Percentiles rank a stretch among this genome's conserved stretches.
Conservation (phyloP, 2,113 vertebrate genomes). For the Puffinus mauretanicus region DNA sequence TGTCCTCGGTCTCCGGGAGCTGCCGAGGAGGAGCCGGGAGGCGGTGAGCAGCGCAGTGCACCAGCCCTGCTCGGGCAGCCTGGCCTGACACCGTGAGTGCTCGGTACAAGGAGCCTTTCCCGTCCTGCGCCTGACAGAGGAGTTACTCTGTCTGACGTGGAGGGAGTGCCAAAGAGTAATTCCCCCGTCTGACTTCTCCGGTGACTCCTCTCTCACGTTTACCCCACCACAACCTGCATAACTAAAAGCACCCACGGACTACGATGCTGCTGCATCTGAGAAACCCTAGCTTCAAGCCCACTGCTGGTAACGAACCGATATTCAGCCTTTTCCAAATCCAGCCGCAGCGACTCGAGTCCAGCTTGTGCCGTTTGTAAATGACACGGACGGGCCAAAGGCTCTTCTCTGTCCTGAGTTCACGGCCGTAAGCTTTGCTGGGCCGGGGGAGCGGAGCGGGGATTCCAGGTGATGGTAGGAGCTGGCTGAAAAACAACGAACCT, state of each 20-base stretch:
- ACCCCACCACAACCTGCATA: not conserved
- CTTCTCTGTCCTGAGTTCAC: not conserved
- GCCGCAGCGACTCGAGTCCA: not conserved
- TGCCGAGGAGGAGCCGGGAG: not conserved
- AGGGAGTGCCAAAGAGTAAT: not conserved
- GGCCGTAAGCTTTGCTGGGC: not conserved
- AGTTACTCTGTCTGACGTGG: not conserved
- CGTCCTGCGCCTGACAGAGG: not conserved
- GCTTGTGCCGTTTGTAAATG: not conserved
- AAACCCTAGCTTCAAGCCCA: not conserved
- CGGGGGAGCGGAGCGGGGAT: fast-evolving
- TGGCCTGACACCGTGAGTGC: not conserved
- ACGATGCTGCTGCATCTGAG: not conserved
- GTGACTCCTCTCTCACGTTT: not conserved
- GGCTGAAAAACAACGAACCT: not conserved
- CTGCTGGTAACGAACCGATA: not conserved
- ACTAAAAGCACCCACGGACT: not conserved
- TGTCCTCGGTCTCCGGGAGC: fast-evolving
- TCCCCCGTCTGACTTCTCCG: not conserved
- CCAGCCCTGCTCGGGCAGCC: not conserved
- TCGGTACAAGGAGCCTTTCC: not conserved
- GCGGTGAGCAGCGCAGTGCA: not conserved
- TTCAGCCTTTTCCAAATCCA: slow-evolving; percentile 7
- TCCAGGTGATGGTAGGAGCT: not conserved
- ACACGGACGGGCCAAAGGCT: not conserved